Evolutionary conservation across 2,888 invertebrate genomes (phyloP), one percentile per base, ranked within the genome.

Genomic region (Emesis furor): DNA sequence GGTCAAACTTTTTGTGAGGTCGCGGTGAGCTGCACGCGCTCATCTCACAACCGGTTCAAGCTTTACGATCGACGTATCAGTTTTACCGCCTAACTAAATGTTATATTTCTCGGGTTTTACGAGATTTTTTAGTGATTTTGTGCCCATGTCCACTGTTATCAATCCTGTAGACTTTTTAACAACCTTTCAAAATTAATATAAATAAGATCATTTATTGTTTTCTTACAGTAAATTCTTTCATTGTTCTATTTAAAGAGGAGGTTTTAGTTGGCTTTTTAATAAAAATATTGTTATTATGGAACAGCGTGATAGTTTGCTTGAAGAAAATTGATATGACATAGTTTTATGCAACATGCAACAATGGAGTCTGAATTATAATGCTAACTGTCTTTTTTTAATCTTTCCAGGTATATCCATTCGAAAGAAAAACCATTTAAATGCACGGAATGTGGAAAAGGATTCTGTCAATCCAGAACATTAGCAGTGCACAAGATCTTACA

Each of bases 361-460:
- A 24, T 24, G 0, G 24, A 24, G 24, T 24, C 24, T 24, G 24
- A 65, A 73, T 83, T 1, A 65, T 30, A n/a, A 24, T 68, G 24
- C 32, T 78, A 81, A 71, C 42, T 77, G 46, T 79, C 14, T 78
- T 79, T 89, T 37, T 91, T 93, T 90, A 92, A 87, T 95, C 92
- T 92, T 97, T 97, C 79, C 97, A 99, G 99, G 93, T 99, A 99
- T 96, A 99, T 99, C 88, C 99, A 99, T 96, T 99, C 99, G 88
- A 99, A 99, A 93, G 99, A 99, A 95, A 99, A 99, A 94, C 99
- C 99, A 0, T 99, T 99, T 97, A 99, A 99, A 93, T 99, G 99
- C 95, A 98, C 97, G 3, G 99, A 99, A 91, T 99, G 99, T 94
- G 99, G 99, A 68, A 99, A 99, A 96, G 99, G 99, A 5, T 99